phyloP scores from a whole-genome alignment of 2,113 vertebrate species.

The Eublepharis macularius region DNA sequence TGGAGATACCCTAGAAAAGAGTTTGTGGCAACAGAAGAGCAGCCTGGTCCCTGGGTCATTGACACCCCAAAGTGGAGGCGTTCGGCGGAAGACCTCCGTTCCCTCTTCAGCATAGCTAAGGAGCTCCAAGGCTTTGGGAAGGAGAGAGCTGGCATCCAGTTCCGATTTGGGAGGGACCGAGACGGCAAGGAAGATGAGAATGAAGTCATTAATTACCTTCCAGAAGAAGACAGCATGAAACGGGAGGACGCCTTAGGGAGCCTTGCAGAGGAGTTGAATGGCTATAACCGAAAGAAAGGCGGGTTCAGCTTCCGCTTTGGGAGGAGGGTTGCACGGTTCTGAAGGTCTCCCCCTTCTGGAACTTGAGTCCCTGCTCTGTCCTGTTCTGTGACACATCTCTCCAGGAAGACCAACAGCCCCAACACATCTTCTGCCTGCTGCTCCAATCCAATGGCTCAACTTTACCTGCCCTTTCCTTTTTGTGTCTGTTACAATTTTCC shows the following conservation, averaged over 20 bases:
- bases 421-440: too few species aligned
- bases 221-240: background rate
- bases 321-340: conserved; percentile 26
- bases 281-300: conserved; percentile 70
- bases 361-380: background rate
- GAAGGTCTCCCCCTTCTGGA: fast-evolving
- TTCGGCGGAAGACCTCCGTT: background rate
- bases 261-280: conserved; percentile 66
- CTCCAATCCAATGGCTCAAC: too few species aligned
- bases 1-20: fast-evolving
- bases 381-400: background rate
- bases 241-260: conserved; percentile 22
- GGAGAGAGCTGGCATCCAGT: conserved; percentile 5
- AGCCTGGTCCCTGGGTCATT: background rate
- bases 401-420: background rate
- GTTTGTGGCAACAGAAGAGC: fast-evolving
- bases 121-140: conserved; percentile 34
- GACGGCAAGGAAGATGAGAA: background rate
- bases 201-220: background rate
- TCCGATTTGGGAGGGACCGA: conserved; percentile 36
- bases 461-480: too few species aligned
- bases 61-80: background rate
- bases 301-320: conserved; percentile 79
- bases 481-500: too few species aligned
- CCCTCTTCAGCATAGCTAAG: conserved; percentile 47